Base-by-base conservation (phyloP, 2,797 vertebrate genomes). In the Paedocypris micromegethes region DNA sequence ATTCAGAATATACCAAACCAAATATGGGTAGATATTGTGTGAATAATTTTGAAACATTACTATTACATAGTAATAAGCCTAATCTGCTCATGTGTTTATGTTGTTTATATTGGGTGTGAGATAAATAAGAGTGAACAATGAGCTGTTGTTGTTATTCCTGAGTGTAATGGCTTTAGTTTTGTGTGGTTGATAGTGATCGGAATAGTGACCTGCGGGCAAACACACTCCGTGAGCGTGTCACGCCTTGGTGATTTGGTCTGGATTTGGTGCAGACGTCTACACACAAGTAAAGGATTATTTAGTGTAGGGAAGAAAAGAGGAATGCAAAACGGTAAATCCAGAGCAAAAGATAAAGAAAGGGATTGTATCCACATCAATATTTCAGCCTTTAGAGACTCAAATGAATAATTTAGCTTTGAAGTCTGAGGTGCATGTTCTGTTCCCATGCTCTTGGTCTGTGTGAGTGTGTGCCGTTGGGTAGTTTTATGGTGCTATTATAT, bases 361-460 rank as follows among this genome's bases (percentile, higher is more conserved):
- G 43, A 75, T 82, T 74, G 74, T 76, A 71, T 67, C 61, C 72
- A 62, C 78, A 82, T 87, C 73, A 84, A 83, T 87, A 82, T 87
- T 87, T 86, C 65, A 86, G 64, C 37, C 68, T 74, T 71, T 58
- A 6, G 75, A 80, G 80, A 75, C 74, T 84, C 75, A 68, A 70
- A 83, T 86, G 74, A 87, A 86, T 84, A 80, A 86, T 87, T 83
- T 67, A 84, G 40, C 62, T 63, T 66, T 9, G 0, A 54, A 81
- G 76, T 82, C 74, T 54, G 61, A 56, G 56, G 47, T 39, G 69
- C 40, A 38, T 37, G 48, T 37, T 44, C 39, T 23, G 6, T 2
- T 4, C 9, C 8, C 37, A 6, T 5, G 49, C n/a, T 38, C 2
- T 60, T 44, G 46, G 58, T 61, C 6, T 5, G 38, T 56, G 4